phyloP scores from a whole-genome alignment of 2,113 vertebrate genomes.

The Puffinus mauretanicus region DNA sequence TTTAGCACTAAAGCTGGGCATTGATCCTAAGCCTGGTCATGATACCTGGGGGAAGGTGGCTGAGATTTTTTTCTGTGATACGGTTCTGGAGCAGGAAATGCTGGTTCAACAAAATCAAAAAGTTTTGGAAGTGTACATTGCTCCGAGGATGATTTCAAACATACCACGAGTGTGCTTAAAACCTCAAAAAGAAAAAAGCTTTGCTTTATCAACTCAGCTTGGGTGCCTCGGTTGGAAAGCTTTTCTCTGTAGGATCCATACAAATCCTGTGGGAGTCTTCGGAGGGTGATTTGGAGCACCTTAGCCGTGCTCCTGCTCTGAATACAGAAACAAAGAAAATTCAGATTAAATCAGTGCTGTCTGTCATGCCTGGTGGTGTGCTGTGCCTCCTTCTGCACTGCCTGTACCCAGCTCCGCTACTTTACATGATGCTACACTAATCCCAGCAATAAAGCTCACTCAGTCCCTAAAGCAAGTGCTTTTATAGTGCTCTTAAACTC shows the following conservation, averaged over 20 bases:
- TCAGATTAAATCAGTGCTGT: not conserved
- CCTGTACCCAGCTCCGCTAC: not conserved
- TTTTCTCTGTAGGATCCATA: not conserved
- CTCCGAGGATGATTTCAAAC: not conserved
- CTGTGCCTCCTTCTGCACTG: not conserved
- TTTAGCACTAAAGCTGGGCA: not conserved
- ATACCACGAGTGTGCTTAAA: not conserved
- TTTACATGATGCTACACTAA: rapidly evolving
- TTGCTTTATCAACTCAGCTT: not conserved
- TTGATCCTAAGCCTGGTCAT: not conserved
- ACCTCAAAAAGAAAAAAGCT: not conserved
- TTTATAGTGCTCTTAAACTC: not conserved
- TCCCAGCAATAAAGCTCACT: not conserved
- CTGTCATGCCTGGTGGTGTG: not conserved
- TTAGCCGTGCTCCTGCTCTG: not conserved
- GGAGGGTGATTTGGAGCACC: not conserved
- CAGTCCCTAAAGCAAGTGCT: not conserved
- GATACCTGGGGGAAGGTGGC: not conserved
- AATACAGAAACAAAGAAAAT: not conserved
- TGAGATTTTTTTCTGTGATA: not conserved
- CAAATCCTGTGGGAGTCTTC: not conserved
- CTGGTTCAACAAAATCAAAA: not conserved
- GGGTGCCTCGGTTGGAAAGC: not conserved
- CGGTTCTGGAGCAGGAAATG: not conserved
- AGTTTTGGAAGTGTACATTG: not conserved